Conservation (phyloP, 2,113 vertebrate genomes). For the Phodopus roborovskii region DNA sequence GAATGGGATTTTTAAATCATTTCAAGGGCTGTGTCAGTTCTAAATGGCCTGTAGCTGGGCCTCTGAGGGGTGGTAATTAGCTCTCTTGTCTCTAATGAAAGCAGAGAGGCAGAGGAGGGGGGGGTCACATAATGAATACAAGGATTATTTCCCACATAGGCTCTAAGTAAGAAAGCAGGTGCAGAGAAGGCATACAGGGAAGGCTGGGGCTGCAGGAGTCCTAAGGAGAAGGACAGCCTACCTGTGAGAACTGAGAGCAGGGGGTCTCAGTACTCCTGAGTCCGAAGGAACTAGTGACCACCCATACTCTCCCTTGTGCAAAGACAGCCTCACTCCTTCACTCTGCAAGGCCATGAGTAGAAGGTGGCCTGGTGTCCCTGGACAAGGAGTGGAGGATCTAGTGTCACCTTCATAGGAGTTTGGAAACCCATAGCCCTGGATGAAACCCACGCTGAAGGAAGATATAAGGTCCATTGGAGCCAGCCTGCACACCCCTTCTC, state of each 20-base stretch:
- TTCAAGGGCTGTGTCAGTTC: conserved; percentile 70
- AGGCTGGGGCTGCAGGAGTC: background rate
- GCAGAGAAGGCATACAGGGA: background rate
- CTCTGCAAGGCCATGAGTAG: background rate
- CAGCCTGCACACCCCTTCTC: background rate
- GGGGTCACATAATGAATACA: conserved; percentile 60
- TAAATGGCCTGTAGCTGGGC: conserved; percentile 62
- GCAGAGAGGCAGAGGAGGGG: conserved; percentile 52
- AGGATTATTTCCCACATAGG: conserved; percentile 60
- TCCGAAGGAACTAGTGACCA: background rate
- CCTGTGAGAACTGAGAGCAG: background rate
- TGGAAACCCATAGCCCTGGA: background rate
- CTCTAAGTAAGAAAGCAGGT: conserved; percentile 60
- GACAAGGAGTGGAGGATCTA: background rate
- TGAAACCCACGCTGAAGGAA: background rate
- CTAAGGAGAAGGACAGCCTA: background rate
- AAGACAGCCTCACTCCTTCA: background rate
- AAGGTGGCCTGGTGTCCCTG: background rate
- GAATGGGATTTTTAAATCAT: conserved; percentile 71
- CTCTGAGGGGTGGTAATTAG: conserved; percentile 70
- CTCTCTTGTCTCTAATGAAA: conserved; percentile 73
- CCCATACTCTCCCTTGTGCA: background rate
- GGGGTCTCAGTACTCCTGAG: background rate
- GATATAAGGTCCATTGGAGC: rapidly evolving
- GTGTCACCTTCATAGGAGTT: background rate